Percentiles rank a stretch among this genome's conserved stretches.
These are phyloP conservation scores for Charaxes varanes DNA, from an alignment of 1,140 invertebrate species.

Conservation along the genomic window DNA sequence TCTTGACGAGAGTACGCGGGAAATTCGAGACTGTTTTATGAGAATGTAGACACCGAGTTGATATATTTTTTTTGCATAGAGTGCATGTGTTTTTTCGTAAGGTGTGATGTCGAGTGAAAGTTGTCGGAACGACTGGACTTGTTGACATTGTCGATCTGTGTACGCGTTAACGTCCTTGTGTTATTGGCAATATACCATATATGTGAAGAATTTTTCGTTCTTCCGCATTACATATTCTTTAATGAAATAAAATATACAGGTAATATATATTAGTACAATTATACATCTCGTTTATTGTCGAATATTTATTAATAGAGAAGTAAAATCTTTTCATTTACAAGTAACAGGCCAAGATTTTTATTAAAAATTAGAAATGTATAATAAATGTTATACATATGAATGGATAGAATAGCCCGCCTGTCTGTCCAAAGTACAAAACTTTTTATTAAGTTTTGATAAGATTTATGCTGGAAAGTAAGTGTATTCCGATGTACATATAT, in stretches of 20 bases:
- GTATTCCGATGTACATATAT: too few relatives aligned
- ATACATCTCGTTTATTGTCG: too few relatives aligned
- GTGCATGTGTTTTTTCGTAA: slow-evolving; percentile 13
- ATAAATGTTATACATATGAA: too few relatives aligned
- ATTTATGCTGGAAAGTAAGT: too few relatives aligned
- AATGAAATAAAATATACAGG: neutral
- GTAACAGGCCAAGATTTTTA: too few relatives aligned
- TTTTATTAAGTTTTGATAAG: too few relatives aligned
- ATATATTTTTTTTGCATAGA: slow-evolving; percentile 15
- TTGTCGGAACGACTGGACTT: slow-evolving; percentile 32
- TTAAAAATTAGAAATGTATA: too few relatives aligned
- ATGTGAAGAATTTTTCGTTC: slow-evolving; percentile 33
- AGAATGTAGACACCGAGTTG: slow-evolving; percentile 16
- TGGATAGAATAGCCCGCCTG: too few relatives aligned
- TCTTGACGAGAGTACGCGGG: slow-evolving; percentile 34
- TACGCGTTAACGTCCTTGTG: slow-evolving; percentile 31
- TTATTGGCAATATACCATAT: slow-evolving; percentile 54
- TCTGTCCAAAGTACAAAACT: too few relatives aligned
- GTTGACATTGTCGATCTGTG: slow-evolving; percentile 36
- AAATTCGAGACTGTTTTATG: slow-evolving; percentile 37
- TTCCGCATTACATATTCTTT: slow-evolving; percentile 13
- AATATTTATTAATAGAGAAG: too few relatives aligned
- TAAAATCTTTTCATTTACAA: neutral
- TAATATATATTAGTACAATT: too few relatives aligned
- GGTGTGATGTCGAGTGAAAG: slow-evolving; percentile 48